Evolutionary conservation across 2,888 invertebrate species (phyloP).

Genomic region (Melinaea marsaeus): DNA sequence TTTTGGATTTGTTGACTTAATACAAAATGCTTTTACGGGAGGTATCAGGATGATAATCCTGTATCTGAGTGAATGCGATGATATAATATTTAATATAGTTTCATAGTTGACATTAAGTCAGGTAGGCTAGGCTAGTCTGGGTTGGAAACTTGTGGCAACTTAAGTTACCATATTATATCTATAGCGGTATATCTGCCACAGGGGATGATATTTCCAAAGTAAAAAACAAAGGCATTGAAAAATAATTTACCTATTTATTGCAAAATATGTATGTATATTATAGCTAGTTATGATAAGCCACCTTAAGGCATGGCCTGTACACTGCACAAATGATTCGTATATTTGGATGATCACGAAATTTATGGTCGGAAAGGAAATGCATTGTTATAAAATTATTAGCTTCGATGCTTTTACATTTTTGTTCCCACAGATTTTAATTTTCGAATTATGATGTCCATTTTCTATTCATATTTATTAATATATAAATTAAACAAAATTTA

Average conservation of each 20-base stretch:
- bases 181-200: no score
- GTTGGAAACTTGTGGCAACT: no score
- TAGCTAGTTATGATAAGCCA: background rate
- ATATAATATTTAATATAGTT: constrained; percentile 1
- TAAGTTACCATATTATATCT: no score
- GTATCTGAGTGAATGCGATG: constrained; percentile 11
- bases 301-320: constrained; percentile 59
- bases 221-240: no score
- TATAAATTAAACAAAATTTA: background rate
- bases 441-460: constrained; percentile 17
- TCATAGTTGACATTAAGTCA: background rate
- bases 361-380: constrained; percentile 39
- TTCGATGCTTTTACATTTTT: constrained; percentile 30
- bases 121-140: no score
- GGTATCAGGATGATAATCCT: constrained; percentile 54
- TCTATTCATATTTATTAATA: background rate
- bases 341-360: constrained; percentile 49
- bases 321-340: constrained; percentile 64
- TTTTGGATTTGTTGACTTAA: constrained; percentile 74
- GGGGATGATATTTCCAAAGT: no score
- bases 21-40: constrained; percentile 69
- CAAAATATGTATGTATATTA: constrained; percentile 2
- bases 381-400: constrained; percentile 41
- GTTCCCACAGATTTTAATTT: constrained; percentile 28
- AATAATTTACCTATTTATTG: no score